phyloP scores from a whole-genome alignment of 2,113 vertebrate species.

The Ceyx cyanopectus region DNA sequence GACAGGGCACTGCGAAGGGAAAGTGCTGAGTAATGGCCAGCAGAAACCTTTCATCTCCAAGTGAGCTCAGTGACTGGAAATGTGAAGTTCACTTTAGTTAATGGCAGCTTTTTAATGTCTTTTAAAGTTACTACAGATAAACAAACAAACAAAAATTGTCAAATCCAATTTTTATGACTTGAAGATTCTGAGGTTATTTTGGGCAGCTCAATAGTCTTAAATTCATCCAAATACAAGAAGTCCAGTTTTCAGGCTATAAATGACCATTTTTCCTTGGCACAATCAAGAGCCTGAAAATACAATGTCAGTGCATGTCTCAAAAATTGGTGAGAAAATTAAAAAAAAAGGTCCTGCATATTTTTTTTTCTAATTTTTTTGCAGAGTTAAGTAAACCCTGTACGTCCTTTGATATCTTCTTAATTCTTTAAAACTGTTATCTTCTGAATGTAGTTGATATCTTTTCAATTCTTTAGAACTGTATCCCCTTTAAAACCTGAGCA shows the following conservation, averaged over 20 bases:
- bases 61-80: conserved; percentile 39
- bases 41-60: conserved; percentile 49
- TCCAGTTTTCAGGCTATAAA: background rate
- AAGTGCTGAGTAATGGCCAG: conserved; percentile 42
- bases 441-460: background rate
- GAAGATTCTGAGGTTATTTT: background rate
- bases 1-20: background rate
- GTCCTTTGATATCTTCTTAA: background rate
- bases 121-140: conserved; percentile 14
- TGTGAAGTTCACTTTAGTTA: conserved; percentile 30
- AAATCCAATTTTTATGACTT: background rate
- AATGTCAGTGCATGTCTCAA: background rate
- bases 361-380: background rate
- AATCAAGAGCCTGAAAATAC: background rate
- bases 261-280: background rate
- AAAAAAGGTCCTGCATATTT: background rate
- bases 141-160: background rate
- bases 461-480: background rate
- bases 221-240: background rate
- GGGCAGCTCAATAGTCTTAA: background rate
- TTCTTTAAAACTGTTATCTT: background rate
- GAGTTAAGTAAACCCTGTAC: background rate
- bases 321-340: background rate
- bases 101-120: background rate
- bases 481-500: background rate